These are phyloP conservation scores for Escarpia spicata DNA, from an alignment of 2,888 invertebrate genomes.

Conservation along the genomic window DNA sequence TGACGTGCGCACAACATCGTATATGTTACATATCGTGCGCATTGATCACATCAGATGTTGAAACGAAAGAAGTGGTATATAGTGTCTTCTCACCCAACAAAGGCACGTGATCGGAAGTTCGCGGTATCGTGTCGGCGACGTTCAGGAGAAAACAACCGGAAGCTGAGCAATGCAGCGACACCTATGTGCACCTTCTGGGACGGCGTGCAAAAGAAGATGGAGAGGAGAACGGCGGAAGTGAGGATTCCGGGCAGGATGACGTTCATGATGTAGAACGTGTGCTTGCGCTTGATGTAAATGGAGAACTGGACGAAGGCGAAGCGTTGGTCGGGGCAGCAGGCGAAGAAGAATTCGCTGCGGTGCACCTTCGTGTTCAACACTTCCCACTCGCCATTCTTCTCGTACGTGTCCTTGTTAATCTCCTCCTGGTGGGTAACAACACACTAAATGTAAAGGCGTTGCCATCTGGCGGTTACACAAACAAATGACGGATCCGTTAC, in stretches of 20 bases:
- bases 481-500: too few species aligned
- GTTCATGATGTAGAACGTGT: conserved; percentile 49
- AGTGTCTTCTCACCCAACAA: conserved; percentile 38
- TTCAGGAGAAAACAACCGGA: conserved; percentile 45
- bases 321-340: conserved; percentile 42
- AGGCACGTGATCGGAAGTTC: conserved; percentile 47
- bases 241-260: conserved; percentile 47
- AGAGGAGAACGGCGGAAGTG: conserved; percentile 44
- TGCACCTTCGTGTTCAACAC: conserved; percentile 37
- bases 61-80: neutral
- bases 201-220: conserved; percentile 48
- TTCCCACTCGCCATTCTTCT: conserved; percentile 46
- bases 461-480: neutral
- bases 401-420: conserved; percentile 42
- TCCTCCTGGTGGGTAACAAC: neutral
- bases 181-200: conserved; percentile 44
- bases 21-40: neutral
- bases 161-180: conserved; percentile 45
- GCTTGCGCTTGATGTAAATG: conserved; percentile 40
- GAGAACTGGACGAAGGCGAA: conserved; percentile 43
- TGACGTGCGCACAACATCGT: neutral
- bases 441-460: neutral
- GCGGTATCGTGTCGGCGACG: conserved; percentile 46
- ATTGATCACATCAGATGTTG: neutral
- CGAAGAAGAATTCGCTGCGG: conserved; percentile 43